Evolutionary conservation across 2,888 invertebrate species (phyloP).

Genomic region (Lochmaea capreae): DNA sequence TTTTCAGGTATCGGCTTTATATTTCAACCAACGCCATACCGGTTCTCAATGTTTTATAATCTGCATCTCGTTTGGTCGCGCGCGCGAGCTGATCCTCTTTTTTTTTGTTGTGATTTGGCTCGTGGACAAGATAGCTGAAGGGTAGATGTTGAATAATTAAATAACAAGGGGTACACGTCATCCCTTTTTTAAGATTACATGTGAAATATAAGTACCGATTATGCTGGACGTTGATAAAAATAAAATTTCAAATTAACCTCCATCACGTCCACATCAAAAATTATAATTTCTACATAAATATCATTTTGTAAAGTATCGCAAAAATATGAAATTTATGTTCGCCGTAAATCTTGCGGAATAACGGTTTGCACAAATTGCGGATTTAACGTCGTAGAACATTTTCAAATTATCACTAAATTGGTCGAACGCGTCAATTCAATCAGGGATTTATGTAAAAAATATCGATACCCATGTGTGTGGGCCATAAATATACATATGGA

Average conservation of each 20-base stretch:
- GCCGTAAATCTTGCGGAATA: background rate
- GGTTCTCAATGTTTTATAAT: constrained; percentile 56
- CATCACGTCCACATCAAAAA: background rate
- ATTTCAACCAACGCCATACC: constrained; percentile 57
- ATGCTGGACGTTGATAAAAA: background rate
- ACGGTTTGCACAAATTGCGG: background rate
- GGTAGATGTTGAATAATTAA: constrained; percentile 50
- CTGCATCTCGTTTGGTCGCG: constrained; percentile 53
- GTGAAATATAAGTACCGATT: background rate
- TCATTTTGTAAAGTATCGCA: background rate
- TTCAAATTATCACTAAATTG: constrained; percentile 8
- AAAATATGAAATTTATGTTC: background rate
- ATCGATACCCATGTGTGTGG: background rate
- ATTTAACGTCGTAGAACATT: background rate
- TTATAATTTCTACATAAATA: background rate
- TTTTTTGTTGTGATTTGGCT: constrained; percentile 53
- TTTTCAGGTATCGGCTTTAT: constrained; percentile 55
- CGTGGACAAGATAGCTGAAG: constrained; percentile 53
- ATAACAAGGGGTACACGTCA: constrained; percentile 47
- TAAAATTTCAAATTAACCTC: background rate
- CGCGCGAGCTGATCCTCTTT: constrained; percentile 40
- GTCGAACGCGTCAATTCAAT: constrained; percentile 2
- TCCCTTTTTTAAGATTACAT: constrained; percentile 1
- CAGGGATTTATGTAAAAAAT: constrained; percentile 5
- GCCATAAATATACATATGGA: constrained; percentile 5